Conservation (phyloP, 2,113 vertebrate species). For the Pseudorectes ferrugineus region DNA sequence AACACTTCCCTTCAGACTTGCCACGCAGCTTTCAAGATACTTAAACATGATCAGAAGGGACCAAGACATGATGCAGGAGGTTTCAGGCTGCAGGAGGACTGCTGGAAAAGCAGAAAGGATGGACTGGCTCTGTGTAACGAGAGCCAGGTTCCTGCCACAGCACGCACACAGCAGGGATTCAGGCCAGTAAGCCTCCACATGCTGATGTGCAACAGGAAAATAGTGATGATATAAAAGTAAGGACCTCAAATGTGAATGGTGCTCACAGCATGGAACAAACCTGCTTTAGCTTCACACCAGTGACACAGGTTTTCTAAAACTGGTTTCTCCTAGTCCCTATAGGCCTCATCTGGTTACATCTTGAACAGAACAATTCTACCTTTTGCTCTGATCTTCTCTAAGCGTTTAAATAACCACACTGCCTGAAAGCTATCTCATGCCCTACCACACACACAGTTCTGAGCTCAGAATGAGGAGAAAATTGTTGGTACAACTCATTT, state of each 20-base stretch:
- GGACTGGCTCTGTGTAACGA: not conserved
- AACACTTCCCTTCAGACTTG: not conserved
- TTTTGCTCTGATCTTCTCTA: not conserved
- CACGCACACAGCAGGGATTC: fast-evolving
- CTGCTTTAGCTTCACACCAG: not conserved
- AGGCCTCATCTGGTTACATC: not conserved
- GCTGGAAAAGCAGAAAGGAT: not conserved
- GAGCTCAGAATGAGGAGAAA: not conserved
- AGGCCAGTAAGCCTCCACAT: not conserved
- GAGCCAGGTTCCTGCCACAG: not conserved
- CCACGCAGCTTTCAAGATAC: not conserved
- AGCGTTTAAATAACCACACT: not conserved
- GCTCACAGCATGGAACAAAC: not conserved
- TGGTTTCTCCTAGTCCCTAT: not conserved
- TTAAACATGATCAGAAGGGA: not conserved
- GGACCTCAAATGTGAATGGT: not conserved
- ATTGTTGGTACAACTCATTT: not conserved
- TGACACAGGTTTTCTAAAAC: fast-evolving
- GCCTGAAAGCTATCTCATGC: not conserved
- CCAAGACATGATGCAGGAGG: not conserved
- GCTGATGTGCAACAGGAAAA: not conserved
- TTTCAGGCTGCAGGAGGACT: not conserved
- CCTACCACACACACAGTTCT: not conserved
- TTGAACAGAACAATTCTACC: not conserved
- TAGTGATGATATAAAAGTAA: fast-evolving